Percentiles rank a stretch among this genome's conserved stretches.
These are phyloP conservation scores for Strix uralensis DNA, from an alignment of 2,113 vertebrate species.

Conservation along the genomic window DNA sequence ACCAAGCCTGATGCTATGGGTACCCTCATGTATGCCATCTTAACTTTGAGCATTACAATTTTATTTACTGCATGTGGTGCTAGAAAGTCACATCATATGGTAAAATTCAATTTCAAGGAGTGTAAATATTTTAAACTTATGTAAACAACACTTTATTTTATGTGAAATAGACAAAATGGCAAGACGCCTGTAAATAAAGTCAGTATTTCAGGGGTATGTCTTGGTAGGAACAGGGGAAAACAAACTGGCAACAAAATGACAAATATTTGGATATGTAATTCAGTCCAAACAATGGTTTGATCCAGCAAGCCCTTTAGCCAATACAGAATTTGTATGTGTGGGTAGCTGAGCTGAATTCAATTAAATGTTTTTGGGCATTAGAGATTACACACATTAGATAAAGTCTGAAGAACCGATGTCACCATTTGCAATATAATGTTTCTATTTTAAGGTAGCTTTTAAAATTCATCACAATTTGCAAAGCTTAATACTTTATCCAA, in stretches of 20 bases:
- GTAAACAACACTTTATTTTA: neutral
- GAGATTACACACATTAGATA: neutral
- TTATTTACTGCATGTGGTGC: neutral
- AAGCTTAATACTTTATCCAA: neutral
- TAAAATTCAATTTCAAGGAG: neutral
- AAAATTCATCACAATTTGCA: neutral
- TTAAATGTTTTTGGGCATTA: neutral
- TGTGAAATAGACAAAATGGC: neutral
- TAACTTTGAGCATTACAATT: neutral
- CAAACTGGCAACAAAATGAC: neutral
- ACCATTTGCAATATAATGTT: neutral
- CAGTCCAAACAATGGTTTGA: neutral
- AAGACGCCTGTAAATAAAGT: neutral
- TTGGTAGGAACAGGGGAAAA: neutral
- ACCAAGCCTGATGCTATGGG: neutral
- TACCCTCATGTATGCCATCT: neutral
- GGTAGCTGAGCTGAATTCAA: conserved; percentile 1
- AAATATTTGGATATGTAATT: conserved; percentile 42
- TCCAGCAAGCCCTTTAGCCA: neutral
- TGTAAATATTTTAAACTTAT: neutral
- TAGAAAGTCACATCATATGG: neutral
- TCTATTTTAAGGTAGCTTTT: neutral
- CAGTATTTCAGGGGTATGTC: neutral
- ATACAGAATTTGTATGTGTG: neutral
- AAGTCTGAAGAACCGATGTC: neutral